Evolutionary conservation across 2,113 vertebrate genomes (phyloP), one percentile per base, ranked within the genome.

Genomic region (Festucalex cinctus): DNA sequence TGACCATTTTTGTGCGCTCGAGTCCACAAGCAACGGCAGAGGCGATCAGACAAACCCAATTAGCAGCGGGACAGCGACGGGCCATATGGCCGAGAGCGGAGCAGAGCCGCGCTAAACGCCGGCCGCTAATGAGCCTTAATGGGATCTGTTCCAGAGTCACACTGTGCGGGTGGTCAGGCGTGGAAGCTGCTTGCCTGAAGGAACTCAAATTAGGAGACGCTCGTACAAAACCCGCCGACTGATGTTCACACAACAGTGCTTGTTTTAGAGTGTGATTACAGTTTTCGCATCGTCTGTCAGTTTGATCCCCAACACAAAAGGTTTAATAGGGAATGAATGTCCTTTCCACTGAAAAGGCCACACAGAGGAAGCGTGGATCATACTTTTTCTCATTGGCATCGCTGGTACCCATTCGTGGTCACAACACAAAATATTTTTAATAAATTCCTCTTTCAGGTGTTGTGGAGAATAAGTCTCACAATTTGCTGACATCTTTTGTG

Each of bases 81-180:
- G 71, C 82, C 82, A 82, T 80, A 51, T 79, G 85, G 80, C 68
- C 26, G 66, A 51, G 73, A 75, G 75, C 51, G 43, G 49, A 56
- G 65, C n/a, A 2, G 66, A 36, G 65, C 57, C 26, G 65, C 70
- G 73, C 76, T 61, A 62, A 28, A 56, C 17, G 41, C 73, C 71
- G 74, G 63, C 37, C 66, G 6, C 75, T 79, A 82, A 84, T 69
- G 70, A 73, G 83, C 74, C 83, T 64, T 77, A 69, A 68, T 77
- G 54, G 73, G 86, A 88, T 81, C 64, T 69, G 70, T 79, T 84
- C 81, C 87, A 87, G 86, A 85, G 65, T 65, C 20, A 22, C 66
- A 53, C 60, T 63, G 32, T 72, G 70, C 44, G 73, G 85, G 79
- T 84, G 81, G 78, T 67, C 81, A 84, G 66, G 60, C 14, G 3